Percentiles rank a stretch among this genome's conserved stretches.
Evolutionary conservation across 1,140 invertebrate species (phyloP).

Genomic region (Myzus persicae): DNA sequence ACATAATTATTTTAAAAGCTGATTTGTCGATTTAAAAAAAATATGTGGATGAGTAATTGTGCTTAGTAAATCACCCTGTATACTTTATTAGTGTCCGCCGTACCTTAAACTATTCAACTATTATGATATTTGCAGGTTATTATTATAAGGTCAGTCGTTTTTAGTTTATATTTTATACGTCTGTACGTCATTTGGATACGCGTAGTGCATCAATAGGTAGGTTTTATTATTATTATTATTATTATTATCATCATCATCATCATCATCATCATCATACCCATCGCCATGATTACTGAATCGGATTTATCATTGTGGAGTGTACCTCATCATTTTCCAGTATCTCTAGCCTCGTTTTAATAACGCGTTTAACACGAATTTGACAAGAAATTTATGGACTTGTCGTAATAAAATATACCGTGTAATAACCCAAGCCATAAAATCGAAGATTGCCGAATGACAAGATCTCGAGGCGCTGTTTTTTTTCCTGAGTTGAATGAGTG

Average conservation of each 20-base stretch:
- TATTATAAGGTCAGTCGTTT: background rate
- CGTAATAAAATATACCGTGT: constrained; percentile 13
- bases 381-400: background rate
- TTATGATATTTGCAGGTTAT: background rate
- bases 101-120: background rate
- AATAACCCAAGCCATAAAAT: constrained; percentile 5
- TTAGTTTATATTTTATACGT: background rate
- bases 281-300: background rate
- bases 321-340: background rate
- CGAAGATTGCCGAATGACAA: background rate
- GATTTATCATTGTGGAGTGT: background rate
- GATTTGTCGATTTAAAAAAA: background rate
- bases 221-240: background rate
- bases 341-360: background rate
- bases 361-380: background rate
- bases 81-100: background rate
- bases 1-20: background rate
- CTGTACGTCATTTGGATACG: background rate
- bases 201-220: background rate
- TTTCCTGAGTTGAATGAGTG: background rate
- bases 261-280: background rate
- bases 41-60: background rate
- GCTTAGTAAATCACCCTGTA: background rate
- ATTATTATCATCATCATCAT: background rate
- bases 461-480: background rate